Conservation (phyloP, 1,140 invertebrate species). For the Trichonephila inaurata region DNA sequence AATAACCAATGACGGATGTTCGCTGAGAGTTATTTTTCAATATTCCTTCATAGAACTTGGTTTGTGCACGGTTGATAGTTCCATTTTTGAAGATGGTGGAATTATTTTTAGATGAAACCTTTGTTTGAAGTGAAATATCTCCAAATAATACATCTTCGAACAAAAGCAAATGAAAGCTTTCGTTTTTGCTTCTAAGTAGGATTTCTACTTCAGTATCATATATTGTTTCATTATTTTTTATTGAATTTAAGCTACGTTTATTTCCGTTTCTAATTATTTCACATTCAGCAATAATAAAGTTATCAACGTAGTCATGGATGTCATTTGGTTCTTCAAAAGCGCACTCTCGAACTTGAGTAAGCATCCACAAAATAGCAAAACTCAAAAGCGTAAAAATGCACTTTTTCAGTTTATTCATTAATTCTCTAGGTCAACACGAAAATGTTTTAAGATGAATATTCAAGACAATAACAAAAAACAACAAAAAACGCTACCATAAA, state of each 20-base stretch:
- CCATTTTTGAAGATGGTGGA: not conserved
- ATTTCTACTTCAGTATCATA: not conserved
- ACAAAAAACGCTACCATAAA: not conserved
- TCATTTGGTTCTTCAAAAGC: not conserved
- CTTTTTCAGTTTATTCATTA: not conserved
- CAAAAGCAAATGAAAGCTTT: constrained; percentile 1
- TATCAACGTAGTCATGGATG: not conserved
- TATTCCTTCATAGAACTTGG: not conserved
- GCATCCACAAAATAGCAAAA: not conserved
- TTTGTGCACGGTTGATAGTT: not conserved
- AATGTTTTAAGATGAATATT: not conserved
- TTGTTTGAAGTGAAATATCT: not conserved
- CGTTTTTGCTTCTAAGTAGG: not conserved
- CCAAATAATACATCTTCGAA: constrained; percentile 26
- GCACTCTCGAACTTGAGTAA: not conserved
- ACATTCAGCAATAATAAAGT: constrained; percentile 15
- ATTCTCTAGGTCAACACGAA: not conserved
- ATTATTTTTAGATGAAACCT: not conserved
- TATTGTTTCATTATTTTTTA: not conserved
- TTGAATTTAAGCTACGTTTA: not conserved
- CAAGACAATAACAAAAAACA: not conserved
- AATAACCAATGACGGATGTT: constrained; percentile 45
- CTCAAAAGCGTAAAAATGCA: not conserved
- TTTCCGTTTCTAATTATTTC: not conserved
- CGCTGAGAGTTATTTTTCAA: not conserved